phyloP scores from a whole-genome alignment of 2,888 invertebrate species.

The Callosobruchus maculatus region DNA sequence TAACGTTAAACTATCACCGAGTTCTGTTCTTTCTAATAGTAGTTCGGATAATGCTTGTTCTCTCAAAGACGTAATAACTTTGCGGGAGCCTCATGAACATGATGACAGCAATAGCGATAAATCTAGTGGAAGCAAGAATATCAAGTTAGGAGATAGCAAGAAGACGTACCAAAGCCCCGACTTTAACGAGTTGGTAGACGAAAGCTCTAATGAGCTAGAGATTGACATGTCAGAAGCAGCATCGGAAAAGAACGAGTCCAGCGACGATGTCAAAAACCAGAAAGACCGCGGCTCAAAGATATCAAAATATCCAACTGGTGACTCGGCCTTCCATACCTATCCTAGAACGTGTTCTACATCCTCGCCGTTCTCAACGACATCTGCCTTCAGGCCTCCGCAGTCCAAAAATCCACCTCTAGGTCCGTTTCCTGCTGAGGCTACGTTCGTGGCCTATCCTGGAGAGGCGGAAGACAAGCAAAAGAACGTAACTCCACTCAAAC shows the following conservation, averaged over 20 bases:
- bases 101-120: constrained; percentile 35
- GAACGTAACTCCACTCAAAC: constrained; percentile 51
- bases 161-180: constrained; percentile 65
- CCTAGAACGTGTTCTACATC: constrained; percentile 21
- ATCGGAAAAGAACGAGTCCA: constrained; percentile 62
- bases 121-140: constrained; percentile 11
- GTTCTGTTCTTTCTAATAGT: constrained; percentile 58
- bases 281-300: constrained; percentile 12
- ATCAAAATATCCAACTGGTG: constrained; percentile 33
- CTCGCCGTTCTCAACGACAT: constrained; percentile 63
- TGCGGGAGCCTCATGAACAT: constrained; percentile 43
- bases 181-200: constrained; percentile 73
- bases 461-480: constrained; percentile 49
- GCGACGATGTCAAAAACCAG: constrained; percentile 24
- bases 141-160: constrained; percentile 22
- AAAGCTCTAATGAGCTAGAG: constrained; percentile 74
- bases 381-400: constrained; percentile 72
- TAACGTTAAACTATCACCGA: constrained; percentile 60
- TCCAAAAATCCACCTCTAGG: constrained; percentile 49
- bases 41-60: constrained; percentile 62
- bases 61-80: constrained; percentile 62
- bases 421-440: constrained; percentile 66
- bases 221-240: constrained; percentile 74
- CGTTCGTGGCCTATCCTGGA: constrained; percentile 70
- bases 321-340: constrained; percentile 51